Evolutionary conservation across 2,797 vertebrate species (phyloP), one percentile per base, ranked within the genome.

Genomic region (Scolopax bukidnonensis): DNA sequence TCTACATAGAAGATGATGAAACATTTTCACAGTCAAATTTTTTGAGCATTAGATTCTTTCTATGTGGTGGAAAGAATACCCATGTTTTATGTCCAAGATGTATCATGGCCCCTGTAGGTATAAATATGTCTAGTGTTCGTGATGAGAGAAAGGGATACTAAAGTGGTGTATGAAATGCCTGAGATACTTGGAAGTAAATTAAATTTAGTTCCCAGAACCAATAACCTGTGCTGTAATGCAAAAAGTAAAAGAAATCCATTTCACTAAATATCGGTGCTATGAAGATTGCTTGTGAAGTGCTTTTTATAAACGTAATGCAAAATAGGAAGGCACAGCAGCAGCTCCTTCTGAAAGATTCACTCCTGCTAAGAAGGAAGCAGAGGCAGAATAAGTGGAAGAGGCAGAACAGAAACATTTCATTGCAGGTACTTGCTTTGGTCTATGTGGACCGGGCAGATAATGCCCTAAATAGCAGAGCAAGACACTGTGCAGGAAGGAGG

Each of bases 151-250:
- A 59, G 11, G 61, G 54, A 65, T 47, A 64, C 53, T 85, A 40
- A 83, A 92, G 45, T 4, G 4, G 69, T 48, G 5, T 33, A 27
- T 60, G 50, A 87, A 91, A 89, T 78, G 30, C 40, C 21, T 59
- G 75, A 87, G 64, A 75, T 81, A 85, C 13, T 70, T 80, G 60
- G 41, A 93, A 95, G 87, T 67, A 80, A 94, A 74, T 82, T 64
- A 68, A 57, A 75, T 75, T 71, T 83, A 85, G 32, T 80, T 92
- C n/a, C 25, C 59, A 53, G 48, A 90, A 64, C 43, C 25, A 91
- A 70, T 67, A 83, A 82, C 8, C 3, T 80, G 8, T 70, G 41
- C 27, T 43, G 17, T 67, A 87, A 70, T 51, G 25, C 21, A 89
- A 81, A 84, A 92, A 76, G 17, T 71, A 89, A 84, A 93, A 71